phyloP scores from a whole-genome alignment of 2,797 vertebrate genomes.

The Falco biarmicus region DNA sequence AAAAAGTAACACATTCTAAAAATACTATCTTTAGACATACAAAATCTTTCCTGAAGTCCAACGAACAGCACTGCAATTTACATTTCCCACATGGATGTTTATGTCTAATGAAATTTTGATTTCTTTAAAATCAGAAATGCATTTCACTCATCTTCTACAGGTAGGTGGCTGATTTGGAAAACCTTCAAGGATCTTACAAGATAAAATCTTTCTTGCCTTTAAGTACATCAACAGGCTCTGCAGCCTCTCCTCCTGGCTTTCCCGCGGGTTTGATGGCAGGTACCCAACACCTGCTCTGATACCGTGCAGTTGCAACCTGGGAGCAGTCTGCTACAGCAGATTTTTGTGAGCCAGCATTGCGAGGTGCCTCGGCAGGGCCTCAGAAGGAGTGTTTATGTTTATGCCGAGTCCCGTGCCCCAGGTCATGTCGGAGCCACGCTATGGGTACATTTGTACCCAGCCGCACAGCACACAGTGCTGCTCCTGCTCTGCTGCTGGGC shows the following conservation, averaged over 20 bases:
- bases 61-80: neutral
- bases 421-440: neutral
- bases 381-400: fast-evolving
- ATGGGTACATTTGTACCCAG: neutral
- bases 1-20: neutral
- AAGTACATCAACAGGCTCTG: neutral
- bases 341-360: neutral
- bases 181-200: neutral
- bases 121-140: neutral
- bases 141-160: neutral
- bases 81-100: neutral
- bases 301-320: fast-evolving
- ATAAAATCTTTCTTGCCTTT: neutral
- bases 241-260: neutral
- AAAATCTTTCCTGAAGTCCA: neutral
- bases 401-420: fast-evolving
- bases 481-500: neutral
- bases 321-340: neutral
- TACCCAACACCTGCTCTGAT: neutral
- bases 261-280: neutral
- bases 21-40: neutral
- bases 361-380: neutral
- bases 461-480: neutral
- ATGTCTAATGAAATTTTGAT: neutral
- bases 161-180: neutral